Conservation (phyloP, 2,797 vertebrate species). For the Leptoclinus maculatus region DNA sequence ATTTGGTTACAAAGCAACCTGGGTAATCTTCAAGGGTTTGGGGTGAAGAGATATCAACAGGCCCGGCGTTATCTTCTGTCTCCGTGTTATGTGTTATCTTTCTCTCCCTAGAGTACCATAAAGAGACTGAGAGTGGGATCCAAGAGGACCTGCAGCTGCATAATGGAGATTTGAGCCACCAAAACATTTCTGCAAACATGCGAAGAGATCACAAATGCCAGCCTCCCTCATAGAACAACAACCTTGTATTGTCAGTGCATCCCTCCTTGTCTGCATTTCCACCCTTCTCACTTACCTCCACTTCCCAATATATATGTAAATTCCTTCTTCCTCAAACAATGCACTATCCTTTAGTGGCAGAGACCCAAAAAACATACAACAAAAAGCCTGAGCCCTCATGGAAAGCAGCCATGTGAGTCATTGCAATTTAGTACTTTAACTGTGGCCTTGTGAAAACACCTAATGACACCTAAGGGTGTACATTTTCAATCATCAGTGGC, state of each 20-base stretch:
- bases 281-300: slow-evolving; percentile 71
- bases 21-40: slow-evolving; percentile 47
- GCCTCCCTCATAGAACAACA: slow-evolving; percentile 65
- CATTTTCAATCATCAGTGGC: slow-evolving; percentile 41
- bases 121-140: slow-evolving; percentile 37
- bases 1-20: slow-evolving; percentile 45
- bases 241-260: slow-evolving; percentile 70
- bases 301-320: slow-evolving; percentile 88
- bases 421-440: slow-evolving; percentile 68
- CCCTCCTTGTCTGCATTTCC: slow-evolving; percentile 48
- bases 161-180: slow-evolving; percentile 69
- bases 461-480: slow-evolving; percentile 56
- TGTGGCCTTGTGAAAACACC: slow-evolving; percentile 65
- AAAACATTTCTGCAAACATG: slow-evolving; percentile 70
- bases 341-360: slow-evolving; percentile 76
- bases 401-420: slow-evolving; percentile 72
- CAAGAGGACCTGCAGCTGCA: slow-evolving; percentile 44
- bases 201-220: slow-evolving; percentile 66
- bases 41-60: slow-evolving; percentile 42
- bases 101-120: slow-evolving; percentile 34
- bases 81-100: slow-evolving; percentile 57
- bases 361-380: slow-evolving; percentile 69
- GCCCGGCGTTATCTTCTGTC: slow-evolving; percentile 44
- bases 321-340: slow-evolving; percentile 81
- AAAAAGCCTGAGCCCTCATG: slow-evolving; percentile 72